Conservation (phyloP, 2,113 vertebrate species). For the Baryphthengus martii region DNA sequence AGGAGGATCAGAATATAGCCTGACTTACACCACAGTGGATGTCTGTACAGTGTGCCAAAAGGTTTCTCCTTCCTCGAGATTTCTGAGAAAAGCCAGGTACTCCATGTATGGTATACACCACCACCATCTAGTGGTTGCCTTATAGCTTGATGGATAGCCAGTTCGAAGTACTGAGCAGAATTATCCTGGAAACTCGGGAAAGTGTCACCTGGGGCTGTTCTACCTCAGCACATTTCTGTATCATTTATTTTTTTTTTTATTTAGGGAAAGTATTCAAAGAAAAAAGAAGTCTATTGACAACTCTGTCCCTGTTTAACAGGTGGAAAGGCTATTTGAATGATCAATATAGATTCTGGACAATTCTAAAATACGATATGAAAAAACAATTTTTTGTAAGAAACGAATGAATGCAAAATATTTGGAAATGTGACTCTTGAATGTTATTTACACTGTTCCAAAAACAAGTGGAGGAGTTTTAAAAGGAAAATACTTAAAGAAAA, state of each 20-base stretch:
- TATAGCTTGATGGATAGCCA: not conserved
- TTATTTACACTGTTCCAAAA: not conserved
- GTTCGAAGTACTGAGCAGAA: not conserved
- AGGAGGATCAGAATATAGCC: not conserved
- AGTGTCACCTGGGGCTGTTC: not conserved
- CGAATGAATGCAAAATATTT: not conserved
- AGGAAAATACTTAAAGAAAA: not conserved
- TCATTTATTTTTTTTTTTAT: not conserved
- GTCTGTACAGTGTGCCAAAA: not conserved
- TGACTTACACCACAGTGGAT: not conserved
- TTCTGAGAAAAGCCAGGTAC: not conserved
- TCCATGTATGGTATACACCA: not conserved
- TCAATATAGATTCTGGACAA: not conserved
- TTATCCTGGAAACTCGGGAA: not conserved
- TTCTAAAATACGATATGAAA: not conserved
- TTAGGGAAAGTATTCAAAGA: not conserved
- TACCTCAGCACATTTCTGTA: not conserved
- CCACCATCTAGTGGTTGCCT: conserved; percentile 21
- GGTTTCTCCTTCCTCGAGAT: not conserved
- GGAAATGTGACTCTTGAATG: not conserved
- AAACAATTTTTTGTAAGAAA: not conserved
- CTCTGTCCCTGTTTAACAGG: not conserved
- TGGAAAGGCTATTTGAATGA: not conserved
- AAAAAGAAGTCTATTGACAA: not conserved
- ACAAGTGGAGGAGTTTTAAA: not conserved